phyloP scores from a whole-genome alignment of 2,888 invertebrate genomes.

The Sinotaia quadrata region DNA sequence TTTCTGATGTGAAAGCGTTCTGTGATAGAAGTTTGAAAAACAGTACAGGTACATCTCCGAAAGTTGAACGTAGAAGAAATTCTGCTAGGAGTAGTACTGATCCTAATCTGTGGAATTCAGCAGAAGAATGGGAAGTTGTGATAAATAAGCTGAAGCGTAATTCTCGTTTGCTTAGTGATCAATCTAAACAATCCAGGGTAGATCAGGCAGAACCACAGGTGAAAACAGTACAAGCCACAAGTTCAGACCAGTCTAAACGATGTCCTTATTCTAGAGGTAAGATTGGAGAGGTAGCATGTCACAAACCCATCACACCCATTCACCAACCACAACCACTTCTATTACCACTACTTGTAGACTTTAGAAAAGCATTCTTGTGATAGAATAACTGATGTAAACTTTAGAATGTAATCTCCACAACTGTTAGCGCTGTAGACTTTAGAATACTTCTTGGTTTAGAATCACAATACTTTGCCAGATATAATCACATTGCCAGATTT shows the following conservation, averaged over 20 bases:
- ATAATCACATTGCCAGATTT: no score
- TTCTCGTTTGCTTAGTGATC: slow-evolving; percentile 38
- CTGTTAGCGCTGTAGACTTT: no score
- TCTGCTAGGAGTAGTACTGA: slow-evolving; percentile 9
- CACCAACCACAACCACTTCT: no score
- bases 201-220: background rate
- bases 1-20: slow-evolving; percentile 60
- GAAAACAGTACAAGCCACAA: no score
- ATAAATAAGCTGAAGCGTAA: slow-evolving; percentile 56
- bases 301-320: no score
- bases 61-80: background rate
- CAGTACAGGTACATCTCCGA: background rate
- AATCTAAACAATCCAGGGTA: background rate
- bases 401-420: no score
- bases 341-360: no score
- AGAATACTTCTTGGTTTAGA: no score
- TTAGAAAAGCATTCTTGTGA: no score
- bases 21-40: slow-evolving; percentile 53
- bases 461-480: no score
- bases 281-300: no score
- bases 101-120: slow-evolving; percentile 50
- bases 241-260: background rate
- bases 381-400: no score
- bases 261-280: slow-evolving; percentile 9
- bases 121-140: slow-evolving; percentile 62